phyloP scores from a whole-genome alignment of 2,113 vertebrate species.

The Dolichallabes microphthalmus region DNA sequence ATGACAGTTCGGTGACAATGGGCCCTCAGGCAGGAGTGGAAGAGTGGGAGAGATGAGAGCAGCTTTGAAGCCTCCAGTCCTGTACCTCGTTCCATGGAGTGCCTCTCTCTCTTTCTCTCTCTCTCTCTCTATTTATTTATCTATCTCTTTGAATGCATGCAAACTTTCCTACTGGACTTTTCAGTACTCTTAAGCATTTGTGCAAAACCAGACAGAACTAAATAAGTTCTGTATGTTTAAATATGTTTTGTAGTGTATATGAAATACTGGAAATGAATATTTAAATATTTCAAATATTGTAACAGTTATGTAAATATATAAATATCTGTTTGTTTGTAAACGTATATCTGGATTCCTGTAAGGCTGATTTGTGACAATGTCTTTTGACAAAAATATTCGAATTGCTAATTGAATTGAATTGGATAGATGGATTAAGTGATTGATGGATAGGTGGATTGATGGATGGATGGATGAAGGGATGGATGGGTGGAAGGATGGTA shows the following conservation, averaged over 20 bases:
- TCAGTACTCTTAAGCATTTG: neutral
- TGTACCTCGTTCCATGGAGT: neutral
- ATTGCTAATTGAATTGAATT: neutral
- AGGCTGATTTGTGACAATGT: neutral
- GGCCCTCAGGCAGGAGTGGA: constrained; percentile 36
- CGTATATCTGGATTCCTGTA: neutral
- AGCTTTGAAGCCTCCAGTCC: constrained; percentile 37
- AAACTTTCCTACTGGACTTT: neutral
- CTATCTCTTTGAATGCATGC: neutral
- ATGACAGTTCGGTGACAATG: constrained; percentile 42
- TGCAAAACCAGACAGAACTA: neutral
- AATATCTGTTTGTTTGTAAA: neutral
- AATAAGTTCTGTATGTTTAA: too few species aligned
- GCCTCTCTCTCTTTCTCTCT: neutral
- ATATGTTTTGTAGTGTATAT: too few species aligned
- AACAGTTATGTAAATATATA: neutral
- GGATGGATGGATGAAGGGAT: neutral
- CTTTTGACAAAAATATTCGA: neutral
- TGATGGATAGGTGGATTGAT: neutral
- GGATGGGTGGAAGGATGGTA: neutral
- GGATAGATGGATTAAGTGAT: neutral
- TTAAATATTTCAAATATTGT: neutral
- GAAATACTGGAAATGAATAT: neutral
- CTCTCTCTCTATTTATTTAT: neutral
- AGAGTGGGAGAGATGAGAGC: constrained; percentile 35